Percentiles rank a stretch among this genome's conserved stretches.
phyloP scores from a whole-genome alignment of 2,113 vertebrate genomes.

The Eidolon helvum region DNA sequence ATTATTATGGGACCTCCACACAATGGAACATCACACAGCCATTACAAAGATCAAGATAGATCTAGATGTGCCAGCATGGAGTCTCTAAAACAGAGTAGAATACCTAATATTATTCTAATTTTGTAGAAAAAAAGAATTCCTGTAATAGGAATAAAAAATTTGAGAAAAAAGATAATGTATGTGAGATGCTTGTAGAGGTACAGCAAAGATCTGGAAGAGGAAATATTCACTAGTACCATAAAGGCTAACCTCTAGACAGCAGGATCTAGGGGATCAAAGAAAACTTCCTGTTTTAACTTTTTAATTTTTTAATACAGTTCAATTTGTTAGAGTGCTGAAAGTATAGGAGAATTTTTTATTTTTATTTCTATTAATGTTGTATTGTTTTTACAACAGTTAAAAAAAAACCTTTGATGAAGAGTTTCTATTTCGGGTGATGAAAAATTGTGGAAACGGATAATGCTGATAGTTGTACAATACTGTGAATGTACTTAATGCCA shows the following conservation, averaged over 20 bases:
- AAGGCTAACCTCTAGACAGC: background rate
- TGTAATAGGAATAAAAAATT: too few species aligned
- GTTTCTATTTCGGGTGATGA: background rate
- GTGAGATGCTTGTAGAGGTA: background rate
- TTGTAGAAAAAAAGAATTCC: background rate
- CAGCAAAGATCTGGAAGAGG: background rate
- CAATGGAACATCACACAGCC: background rate
- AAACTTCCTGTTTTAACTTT: background rate
- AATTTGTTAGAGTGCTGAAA: background rate
- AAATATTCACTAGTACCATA: background rate
- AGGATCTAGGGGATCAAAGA: background rate
- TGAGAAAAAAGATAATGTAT: background rate
- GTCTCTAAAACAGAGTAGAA: background rate
- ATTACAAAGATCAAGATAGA: background rate
- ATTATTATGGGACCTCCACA: background rate
- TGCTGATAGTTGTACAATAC: background rate
- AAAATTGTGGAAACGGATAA: background rate
- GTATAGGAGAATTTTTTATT: background rate
- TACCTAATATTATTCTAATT: background rate
- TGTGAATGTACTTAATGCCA: background rate
- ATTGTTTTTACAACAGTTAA: slow-evolving; percentile 4
- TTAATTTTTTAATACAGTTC: slow-evolving; percentile 21
- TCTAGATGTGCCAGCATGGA: background rate
- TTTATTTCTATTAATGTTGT: background rate
- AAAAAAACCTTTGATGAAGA: background rate